Evolutionary conservation across 2,888 invertebrate species (phyloP).

Genomic region (Carpatolechia fugitivella): DNA sequence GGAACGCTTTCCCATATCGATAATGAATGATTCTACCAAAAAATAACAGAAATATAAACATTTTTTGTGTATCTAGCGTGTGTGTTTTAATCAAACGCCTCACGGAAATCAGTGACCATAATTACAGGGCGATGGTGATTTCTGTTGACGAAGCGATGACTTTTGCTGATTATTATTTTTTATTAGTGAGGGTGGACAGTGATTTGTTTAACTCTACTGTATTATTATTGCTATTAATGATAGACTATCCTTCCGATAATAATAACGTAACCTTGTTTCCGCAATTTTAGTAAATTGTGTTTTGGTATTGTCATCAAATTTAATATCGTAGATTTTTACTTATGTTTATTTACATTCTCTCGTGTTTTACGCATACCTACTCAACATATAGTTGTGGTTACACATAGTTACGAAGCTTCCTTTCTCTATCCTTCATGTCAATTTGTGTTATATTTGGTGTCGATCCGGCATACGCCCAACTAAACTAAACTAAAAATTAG

Average conservation of each 20-base stretch:
- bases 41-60: slow-evolving; percentile 51
- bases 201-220: slow-evolving; percentile 18
- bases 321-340: too few relatives aligned
- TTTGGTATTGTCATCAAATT: too few relatives aligned
- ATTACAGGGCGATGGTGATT: slow-evolving; percentile 50
- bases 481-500: too few relatives aligned
- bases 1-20: slow-evolving; percentile 75
- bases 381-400: too few relatives aligned
- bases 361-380: too few relatives aligned
- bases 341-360: too few relatives aligned
- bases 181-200: slow-evolving; percentile 37
- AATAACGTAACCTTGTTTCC: not conserved
- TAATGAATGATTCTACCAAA: slow-evolving; percentile 65
- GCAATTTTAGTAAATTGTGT: too few relatives aligned
- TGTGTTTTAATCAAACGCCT: slow-evolving; percentile 60
- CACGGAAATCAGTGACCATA: slow-evolving; percentile 62
- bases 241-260: too few relatives aligned
- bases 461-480: too few relatives aligned
- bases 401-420: too few relatives aligned
- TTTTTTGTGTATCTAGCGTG: slow-evolving; percentile 53
- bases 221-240: not conserved
- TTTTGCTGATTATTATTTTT: slow-evolving; percentile 52
- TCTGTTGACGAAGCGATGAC: slow-evolving; percentile 46
- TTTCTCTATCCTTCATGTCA: too few relatives aligned
- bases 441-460: too few relatives aligned